These are phyloP conservation scores for Eriocheir sinensis DNA, from an alignment of 1,140 invertebrate genomes.

Conservation along the genomic window DNA sequence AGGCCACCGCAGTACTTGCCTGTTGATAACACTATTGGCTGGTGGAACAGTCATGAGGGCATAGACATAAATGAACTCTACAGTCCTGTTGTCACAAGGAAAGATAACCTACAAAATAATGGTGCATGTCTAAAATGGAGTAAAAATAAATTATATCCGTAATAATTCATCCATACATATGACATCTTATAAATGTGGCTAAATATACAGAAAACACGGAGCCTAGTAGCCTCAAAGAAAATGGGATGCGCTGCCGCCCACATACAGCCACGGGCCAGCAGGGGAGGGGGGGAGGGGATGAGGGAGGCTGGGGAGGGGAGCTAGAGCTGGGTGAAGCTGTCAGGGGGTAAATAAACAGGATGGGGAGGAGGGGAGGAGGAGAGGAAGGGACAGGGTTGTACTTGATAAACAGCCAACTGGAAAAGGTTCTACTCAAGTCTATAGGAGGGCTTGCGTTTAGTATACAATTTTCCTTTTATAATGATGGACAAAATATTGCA, in stretches of 20 bases:
- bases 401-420: conserved; percentile 73
- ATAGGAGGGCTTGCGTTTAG: conserved; percentile 66
- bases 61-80: conserved; percentile 75
- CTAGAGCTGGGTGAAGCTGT: neutral
- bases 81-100: conserved; percentile 69
- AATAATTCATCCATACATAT: conserved; percentile 74
- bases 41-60: conserved; percentile 75
- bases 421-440: conserved; percentile 72
- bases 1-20: conserved; percentile 63
- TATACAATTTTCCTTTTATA: conserved; percentile 62
- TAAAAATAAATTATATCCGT: conserved; percentile 77
- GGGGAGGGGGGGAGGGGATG: neutral
- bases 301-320: neutral
- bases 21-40: conserved; percentile 69
- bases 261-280: conserved; percentile 22
- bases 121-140: conserved; percentile 75
- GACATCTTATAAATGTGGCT: conserved; percentile 76
- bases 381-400: conserved; percentile 61
- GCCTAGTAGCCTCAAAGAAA: conserved; percentile 75
- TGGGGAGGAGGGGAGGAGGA: conserved; percentile 25
- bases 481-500: conserved; percentile 72
- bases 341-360: neutral
- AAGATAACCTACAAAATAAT: conserved; percentile 74
- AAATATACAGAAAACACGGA: conserved; percentile 77
- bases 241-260: conserved; percentile 42